These are phyloP conservation scores for Ardeotis arabs DNA, from an alignment of 2,113 vertebrate genomes.

Conservation along the genomic window DNA sequence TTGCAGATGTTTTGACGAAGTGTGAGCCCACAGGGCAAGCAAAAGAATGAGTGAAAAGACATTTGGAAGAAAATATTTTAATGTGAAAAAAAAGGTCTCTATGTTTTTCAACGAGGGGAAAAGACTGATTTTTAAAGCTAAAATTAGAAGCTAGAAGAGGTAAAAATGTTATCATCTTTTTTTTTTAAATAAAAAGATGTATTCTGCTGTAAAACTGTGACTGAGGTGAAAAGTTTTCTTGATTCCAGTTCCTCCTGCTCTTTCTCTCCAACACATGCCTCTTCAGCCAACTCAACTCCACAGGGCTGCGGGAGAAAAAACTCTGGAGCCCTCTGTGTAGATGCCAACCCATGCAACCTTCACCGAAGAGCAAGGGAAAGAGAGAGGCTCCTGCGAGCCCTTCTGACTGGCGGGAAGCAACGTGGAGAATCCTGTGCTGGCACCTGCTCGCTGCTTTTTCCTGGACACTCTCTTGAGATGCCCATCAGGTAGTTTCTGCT, in stretches of 20 bases:
- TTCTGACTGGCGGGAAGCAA: accelerated
- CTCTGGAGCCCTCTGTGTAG: background rate
- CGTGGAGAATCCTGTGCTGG: background rate
- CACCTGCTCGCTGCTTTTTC: background rate
- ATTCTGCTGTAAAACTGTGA: background rate
- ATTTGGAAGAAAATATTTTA: background rate
- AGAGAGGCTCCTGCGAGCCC: background rate
- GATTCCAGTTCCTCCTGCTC: background rate
- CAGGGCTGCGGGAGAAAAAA: background rate
- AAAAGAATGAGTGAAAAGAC: background rate
- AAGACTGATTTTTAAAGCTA: background rate
- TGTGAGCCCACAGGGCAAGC: background rate
- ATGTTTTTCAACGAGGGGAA: background rate
- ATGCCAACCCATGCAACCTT: background rate
- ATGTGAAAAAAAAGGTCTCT: background rate
- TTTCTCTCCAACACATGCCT: accelerated
- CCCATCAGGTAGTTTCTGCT: background rate
- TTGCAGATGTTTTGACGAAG: background rate
- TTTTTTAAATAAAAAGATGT: background rate
- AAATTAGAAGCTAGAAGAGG: background rate
- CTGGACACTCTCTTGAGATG: background rate
- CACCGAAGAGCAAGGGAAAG: background rate
- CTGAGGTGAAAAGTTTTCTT: background rate
- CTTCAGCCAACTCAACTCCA: background rate
- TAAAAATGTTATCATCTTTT: background rate